These are phyloP conservation scores for Python bivittatus DNA, from an alignment of 2,113 vertebrate species.

Conservation along the genomic window DNA sequence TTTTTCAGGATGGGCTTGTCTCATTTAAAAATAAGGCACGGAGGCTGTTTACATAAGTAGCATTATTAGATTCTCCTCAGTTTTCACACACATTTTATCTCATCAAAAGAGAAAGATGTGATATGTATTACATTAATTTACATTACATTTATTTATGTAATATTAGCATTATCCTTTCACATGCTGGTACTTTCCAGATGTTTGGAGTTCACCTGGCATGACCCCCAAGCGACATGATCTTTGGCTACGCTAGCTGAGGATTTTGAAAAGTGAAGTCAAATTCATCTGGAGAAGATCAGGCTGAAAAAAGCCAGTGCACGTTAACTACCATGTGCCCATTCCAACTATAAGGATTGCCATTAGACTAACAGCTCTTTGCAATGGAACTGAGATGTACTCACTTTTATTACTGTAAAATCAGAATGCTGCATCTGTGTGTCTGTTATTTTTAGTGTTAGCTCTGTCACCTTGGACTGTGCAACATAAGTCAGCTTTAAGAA, in stretches of 20 bases:
- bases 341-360: neutral
- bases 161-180: neutral
- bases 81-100: neutral
- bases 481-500: neutral
- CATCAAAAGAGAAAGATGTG: neutral
- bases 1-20: constrained; percentile 78
- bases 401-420: neutral
- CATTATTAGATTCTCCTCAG: neutral
- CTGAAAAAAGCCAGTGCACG: neutral
- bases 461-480: neutral
- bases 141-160: neutral
- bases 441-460: neutral
- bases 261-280: neutral
- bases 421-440: neutral
- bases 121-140: neutral
- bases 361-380: neutral
- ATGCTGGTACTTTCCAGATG: neutral
- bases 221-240: neutral
- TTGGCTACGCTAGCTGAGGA: neutral
- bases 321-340: neutral
- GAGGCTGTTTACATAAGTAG: constrained; percentile 70
- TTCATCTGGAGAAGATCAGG: neutral
- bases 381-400: neutral
- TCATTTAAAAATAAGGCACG: constrained; percentile 86
- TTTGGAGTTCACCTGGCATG: neutral